Conservation (phyloP, 23 tunicate species). For the Trididemnum clinides region DNA sequence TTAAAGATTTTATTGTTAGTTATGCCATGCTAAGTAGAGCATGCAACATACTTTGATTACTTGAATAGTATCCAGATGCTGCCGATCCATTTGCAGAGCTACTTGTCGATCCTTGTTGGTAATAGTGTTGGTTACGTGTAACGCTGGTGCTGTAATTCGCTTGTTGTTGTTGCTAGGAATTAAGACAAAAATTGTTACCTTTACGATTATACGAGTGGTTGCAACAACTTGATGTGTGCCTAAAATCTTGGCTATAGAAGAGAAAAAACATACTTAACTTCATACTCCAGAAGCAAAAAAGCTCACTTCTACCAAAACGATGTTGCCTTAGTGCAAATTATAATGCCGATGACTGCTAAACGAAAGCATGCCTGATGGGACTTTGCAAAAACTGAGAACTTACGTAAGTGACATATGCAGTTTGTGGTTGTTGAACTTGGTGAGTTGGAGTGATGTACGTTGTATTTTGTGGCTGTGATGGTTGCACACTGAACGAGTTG, state of each 20-base stretch:
- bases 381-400: too few relatives aligned
- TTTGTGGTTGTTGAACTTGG: slow-evolving; percentile 32
- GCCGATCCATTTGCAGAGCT: not conserved
- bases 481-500: slow-evolving; percentile 13
- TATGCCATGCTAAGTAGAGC: too few relatives aligned
- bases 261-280: too few relatives aligned
- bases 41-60: not conserved
- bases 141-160: slow-evolving; percentile 1
- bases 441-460: not conserved
- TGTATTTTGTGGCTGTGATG: slow-evolving; percentile 4
- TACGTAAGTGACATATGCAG: slow-evolving; percentile 42
- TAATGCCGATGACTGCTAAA: too few relatives aligned
- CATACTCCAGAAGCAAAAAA: too few relatives aligned
- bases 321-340: too few relatives aligned
- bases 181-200: not conserved
- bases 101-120: slow-evolving; percentile 15
- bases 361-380: too few relatives aligned
- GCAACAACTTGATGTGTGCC: too few relatives aligned
- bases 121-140: slow-evolving; percentile 6
- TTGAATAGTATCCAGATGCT: slow-evolving; percentile 3
- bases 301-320: too few relatives aligned
- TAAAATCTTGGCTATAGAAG: too few relatives aligned
- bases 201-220: not conserved
- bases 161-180: not conserved
- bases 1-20: too few relatives aligned